These are phyloP conservation scores for Sisyra nigra DNA, from an alignment of 2,888 invertebrate species.

Conservation along the genomic window DNA sequence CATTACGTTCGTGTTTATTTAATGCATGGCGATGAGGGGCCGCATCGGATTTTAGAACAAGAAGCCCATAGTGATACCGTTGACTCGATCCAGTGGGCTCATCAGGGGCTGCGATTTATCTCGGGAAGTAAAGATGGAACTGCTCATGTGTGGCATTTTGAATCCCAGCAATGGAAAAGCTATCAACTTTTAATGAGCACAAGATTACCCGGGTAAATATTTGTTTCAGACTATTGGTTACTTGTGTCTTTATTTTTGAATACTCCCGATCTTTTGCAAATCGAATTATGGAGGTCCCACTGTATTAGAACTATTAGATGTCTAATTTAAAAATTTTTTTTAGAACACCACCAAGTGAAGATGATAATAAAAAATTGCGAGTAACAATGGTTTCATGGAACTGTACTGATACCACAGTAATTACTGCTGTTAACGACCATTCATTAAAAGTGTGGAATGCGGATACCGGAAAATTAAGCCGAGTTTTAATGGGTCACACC, in stretches of 20 bases:
- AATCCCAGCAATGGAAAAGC: slow-evolving; percentile 79
- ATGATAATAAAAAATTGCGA: slow-evolving; percentile 45
- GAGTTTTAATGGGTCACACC: slow-evolving; percentile 62
- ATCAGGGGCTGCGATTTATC: slow-evolving; percentile 71
- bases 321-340: slow-evolving; percentile 8
- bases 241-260: too few relatives aligned
- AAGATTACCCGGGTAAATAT: slow-evolving; percentile 35
- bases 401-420: slow-evolving; percentile 66
- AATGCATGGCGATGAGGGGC: slow-evolving; percentile 58
- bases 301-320: too few relatives aligned
- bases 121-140: slow-evolving; percentile 94
- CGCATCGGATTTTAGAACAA: slow-evolving; percentile 57
- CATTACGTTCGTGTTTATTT: slow-evolving; percentile 87
- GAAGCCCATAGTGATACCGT: slow-evolving; percentile 82
- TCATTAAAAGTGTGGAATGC: slow-evolving; percentile 72
- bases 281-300: too few relatives aligned
- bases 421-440: slow-evolving; percentile 84
- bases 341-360: slow-evolving; percentile 17
- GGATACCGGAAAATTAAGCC: slow-evolving; percentile 41
- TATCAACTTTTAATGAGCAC: slow-evolving; percentile 54
- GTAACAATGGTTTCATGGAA: slow-evolving; percentile 98
- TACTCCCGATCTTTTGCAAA: too few relatives aligned
- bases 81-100: slow-evolving; percentile 92
- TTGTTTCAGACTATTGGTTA: slow-evolving; percentile 7
- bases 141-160: slow-evolving; percentile 84